These are phyloP conservation scores for Drosophila sulfurigaster DNA, from an alignment of 1,140 invertebrate genomes.

Conservation along the genomic window DNA sequence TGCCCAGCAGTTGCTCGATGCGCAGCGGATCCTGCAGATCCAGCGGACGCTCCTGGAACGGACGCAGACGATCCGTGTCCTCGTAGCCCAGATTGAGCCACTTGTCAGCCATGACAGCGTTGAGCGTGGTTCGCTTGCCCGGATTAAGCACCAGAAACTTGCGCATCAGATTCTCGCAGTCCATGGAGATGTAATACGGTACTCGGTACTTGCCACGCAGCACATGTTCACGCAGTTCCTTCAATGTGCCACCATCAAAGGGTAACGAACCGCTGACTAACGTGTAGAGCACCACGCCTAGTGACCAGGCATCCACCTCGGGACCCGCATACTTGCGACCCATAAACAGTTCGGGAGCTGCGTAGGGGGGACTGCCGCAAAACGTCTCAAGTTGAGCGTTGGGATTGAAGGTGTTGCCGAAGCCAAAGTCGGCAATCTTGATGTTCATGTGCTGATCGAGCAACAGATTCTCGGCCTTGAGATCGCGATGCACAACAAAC, in stretches of 20 bases:
- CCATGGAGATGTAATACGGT: constrained; percentile 99
- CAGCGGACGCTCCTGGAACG: constrained; percentile 91
- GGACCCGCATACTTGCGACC: constrained; percentile 99
- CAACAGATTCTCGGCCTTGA: constrained; percentile 98
- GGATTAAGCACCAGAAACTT: constrained; percentile 99
- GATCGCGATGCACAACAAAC: constrained; percentile 98
- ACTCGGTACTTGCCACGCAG: constrained; percentile 99
- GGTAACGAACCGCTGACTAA: constrained; percentile 99
- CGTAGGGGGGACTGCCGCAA: constrained; percentile 99
- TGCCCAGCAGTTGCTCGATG: constrained; percentile 94
- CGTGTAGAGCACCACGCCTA: constrained; percentile 99
- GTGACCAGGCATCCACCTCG: constrained; percentile 99
- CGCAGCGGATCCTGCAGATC: constrained; percentile 60
- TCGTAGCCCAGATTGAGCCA: constrained; percentile 99
- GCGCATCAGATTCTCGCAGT: constrained; percentile 99
- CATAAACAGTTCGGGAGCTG: constrained; percentile 99
- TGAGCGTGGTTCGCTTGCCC: constrained; percentile 97
- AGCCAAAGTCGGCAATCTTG: constrained; percentile 99
- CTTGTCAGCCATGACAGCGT: constrained; percentile 99
- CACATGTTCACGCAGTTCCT: constrained; percentile 98
- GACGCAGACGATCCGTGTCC: constrained; percentile 97
- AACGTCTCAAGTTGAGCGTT: constrained; percentile 99
- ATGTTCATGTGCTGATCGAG: constrained; percentile 99
- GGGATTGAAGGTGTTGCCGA: constrained; percentile 99
- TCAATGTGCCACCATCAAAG: constrained; percentile 99